Percentiles rank a stretch among this genome's conserved stretches.
These are phyloP conservation scores for Chrysaora quinquecirrha DNA, from an alignment of 30 jellyfish, hydroid and myxozoan species.

Conservation along the genomic window DNA sequence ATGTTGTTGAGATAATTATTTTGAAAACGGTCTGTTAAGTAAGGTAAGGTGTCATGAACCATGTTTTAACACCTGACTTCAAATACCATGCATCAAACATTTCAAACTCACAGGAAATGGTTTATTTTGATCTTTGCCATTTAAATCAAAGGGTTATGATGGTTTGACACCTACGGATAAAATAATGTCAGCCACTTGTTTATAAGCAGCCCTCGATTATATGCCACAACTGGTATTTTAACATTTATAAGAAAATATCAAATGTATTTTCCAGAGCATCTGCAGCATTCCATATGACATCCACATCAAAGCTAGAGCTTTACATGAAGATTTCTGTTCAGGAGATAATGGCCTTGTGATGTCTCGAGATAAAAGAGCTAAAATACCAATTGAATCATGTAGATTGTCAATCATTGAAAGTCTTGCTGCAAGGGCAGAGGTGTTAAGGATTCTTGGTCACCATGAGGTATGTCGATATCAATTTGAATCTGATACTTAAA, in stretches of 20 bases:
- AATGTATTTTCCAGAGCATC: constrained; percentile 30
- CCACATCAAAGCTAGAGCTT: constrained; percentile 22
- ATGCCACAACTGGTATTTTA: not conserved
- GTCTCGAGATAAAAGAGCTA: constrained; percentile 30
- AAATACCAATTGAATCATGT: constrained; percentile 2
- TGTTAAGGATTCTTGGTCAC: constrained; percentile 60
- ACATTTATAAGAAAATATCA: not conserved
- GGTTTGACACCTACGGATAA: too few relatives aligned
- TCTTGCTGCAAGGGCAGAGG: constrained; percentile 69
- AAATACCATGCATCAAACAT: too few relatives aligned
- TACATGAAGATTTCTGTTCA: constrained; percentile 11
- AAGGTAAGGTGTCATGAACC: too few relatives aligned
- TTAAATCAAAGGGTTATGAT: too few relatives aligned
- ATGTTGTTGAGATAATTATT: too few relatives aligned
- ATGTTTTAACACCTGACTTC: too few relatives aligned
- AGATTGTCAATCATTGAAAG: constrained; percentile 22
- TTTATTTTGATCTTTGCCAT: too few relatives aligned
- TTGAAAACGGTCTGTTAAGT: too few relatives aligned
- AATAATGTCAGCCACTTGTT: too few relatives aligned
- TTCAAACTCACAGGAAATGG: too few relatives aligned
- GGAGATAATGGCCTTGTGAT: constrained; percentile 27
- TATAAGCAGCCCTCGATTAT: too few relatives aligned
- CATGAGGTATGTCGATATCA: constrained; percentile 68
- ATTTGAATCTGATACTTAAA: too few relatives aligned
- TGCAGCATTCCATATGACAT: constrained; percentile 60